Percentiles rank a stretch among this genome's conserved stretches.
Evolutionary conservation across 2,888 invertebrate genomes (phyloP).

Genomic region (Diarsia rubi): DNA sequence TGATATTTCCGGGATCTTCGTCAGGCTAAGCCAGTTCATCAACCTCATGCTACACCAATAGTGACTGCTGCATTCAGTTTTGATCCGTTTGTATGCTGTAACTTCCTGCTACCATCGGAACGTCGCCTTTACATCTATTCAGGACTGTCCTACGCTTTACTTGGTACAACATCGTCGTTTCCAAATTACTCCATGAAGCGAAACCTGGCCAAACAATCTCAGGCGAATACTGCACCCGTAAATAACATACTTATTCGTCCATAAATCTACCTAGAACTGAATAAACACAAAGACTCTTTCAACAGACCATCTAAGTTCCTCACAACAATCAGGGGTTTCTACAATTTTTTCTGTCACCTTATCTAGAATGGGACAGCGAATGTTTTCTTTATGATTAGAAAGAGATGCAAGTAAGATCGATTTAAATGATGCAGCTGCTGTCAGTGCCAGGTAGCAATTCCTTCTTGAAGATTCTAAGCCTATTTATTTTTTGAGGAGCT

Average conservation of each 20-base stretch:
- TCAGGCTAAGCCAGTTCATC: neutral
- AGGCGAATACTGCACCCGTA: slow-evolving; percentile 33
- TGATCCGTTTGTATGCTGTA: neutral
- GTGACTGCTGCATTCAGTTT: neutral
- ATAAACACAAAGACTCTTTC: slow-evolving; percentile 66
- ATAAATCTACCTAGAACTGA: slow-evolving; percentile 57
- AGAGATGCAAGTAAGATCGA: slow-evolving; percentile 78
- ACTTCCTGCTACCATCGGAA: neutral
- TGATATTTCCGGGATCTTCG: no score
- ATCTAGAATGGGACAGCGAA: slow-evolving; percentile 74
- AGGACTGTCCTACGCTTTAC: neutral
- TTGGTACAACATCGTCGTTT: neutral
- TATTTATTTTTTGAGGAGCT: slow-evolving; percentile 76
- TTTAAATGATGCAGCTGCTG: slow-evolving; percentile 86
- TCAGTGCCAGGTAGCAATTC: slow-evolving; percentile 82
- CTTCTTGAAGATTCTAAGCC: slow-evolving; percentile 78
- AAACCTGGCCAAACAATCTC: slow-evolving; percentile 32
- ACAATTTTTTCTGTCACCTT: slow-evolving; percentile 70
- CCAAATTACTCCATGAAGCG: neutral
- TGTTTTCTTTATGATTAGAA: slow-evolving; percentile 63
- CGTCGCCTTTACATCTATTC: neutral
- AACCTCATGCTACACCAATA: neutral
- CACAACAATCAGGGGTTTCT: slow-evolving; percentile 64
- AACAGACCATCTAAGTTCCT: slow-evolving; percentile 49
- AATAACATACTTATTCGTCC: slow-evolving; percentile 50